Conservation (phyloP, 30 jellyfish, hydroid and myxozoan species). For the Chironex yamaguchii region DNA sequence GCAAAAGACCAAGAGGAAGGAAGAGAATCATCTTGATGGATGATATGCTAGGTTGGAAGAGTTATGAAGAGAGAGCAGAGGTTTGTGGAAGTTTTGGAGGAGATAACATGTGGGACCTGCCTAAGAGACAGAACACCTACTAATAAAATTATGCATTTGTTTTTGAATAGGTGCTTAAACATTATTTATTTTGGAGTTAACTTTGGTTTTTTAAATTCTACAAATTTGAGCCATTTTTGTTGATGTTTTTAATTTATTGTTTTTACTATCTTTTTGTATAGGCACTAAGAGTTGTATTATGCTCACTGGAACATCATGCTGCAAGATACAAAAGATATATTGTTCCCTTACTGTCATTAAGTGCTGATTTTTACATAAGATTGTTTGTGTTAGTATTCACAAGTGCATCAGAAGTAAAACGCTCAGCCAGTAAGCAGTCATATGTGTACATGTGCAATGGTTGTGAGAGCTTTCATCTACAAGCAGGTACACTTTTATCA, state of each 20-base stretch:
- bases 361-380: constrained; percentile 95
- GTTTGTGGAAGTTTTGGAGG: too few species aligned
- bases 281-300: constrained; percentile 92
- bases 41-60: too few species aligned
- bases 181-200: too few species aligned
- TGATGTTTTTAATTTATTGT: neutral
- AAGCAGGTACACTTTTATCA: too few species aligned
- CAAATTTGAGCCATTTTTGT: neutral
- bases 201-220: too few species aligned
- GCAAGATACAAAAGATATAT: constrained; percentile 89
- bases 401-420: constrained; percentile 93
- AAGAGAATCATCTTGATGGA: too few species aligned
- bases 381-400: constrained; percentile 85
- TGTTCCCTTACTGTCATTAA: constrained; percentile 87
- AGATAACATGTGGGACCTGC: too few species aligned
- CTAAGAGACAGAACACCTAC: too few species aligned
- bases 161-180: too few species aligned
- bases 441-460: constrained; percentile 89
- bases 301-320: constrained; percentile 90
- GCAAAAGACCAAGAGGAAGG: too few species aligned
- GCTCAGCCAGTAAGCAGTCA: constrained; percentile 89
- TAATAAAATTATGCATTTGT: too few species aligned
- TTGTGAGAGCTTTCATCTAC: constrained; percentile 94
- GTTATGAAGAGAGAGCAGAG: too few species aligned
- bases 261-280: neutral